phyloP scores from a whole-genome alignment of 2,113 vertebrate genomes.

The Urocynchramus pylzowi region DNA sequence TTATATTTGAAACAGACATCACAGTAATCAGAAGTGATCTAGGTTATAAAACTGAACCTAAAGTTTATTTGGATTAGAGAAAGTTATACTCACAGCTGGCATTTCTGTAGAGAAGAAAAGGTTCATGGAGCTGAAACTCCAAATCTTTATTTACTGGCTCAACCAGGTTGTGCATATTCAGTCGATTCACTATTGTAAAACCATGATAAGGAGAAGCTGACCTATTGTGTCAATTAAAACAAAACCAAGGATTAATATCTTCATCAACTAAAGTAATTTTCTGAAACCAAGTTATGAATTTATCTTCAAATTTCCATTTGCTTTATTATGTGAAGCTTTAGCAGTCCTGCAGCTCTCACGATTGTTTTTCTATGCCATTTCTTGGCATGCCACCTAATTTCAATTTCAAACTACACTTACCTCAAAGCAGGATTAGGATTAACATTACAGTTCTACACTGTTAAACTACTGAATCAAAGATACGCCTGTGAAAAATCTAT shows the following conservation, averaged over 20 bases:
- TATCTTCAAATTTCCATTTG: not conserved
- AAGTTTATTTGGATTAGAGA: not conserved
- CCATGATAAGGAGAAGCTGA: constrained; percentile 94
- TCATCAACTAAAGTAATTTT: not conserved
- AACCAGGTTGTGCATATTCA: constrained; percentile 93
- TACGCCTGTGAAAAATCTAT: not conserved
- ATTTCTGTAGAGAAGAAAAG: constrained; percentile 96
- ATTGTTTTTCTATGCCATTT: not conserved
- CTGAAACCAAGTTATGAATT: not conserved
- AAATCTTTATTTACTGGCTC: constrained; percentile 98
- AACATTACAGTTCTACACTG: not conserved
- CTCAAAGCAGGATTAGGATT: not conserved
- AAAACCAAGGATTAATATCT: not conserved
- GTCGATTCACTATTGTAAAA: constrained; percentile 97
- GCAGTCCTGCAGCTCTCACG: not conserved
- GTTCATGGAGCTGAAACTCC: constrained; percentile 97
- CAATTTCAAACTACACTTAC: not conserved
- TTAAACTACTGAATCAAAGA: not conserved
- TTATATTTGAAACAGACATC: not conserved
- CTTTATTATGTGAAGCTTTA: not conserved
- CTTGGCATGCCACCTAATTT: not conserved
- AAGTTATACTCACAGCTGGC: constrained; percentile 80
- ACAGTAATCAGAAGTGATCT: not conserved
- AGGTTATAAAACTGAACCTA: not conserved
- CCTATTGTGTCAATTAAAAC: constrained; percentile 71